Evolutionary conservation across 2,113 vertebrate species (phyloP), one percentile per base, ranked within the genome.

Genomic region (Ginglymostoma cirratum): DNA sequence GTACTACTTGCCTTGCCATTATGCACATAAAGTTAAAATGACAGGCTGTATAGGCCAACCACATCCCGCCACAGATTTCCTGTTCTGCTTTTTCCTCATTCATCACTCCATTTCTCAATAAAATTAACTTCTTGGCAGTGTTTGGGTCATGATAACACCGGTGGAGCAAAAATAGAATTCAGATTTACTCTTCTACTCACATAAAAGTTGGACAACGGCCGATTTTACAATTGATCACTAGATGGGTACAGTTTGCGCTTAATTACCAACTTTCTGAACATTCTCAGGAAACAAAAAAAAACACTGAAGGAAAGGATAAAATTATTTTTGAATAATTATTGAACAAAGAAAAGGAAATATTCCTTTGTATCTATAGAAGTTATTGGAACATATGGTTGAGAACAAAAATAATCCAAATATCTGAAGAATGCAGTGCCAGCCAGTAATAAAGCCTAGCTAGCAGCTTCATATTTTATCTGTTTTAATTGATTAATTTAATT

Each of bases 41-140:
- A 96, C 96, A 97, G 96, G 96, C 96, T 92, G 72, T 96, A 94
- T 96, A 95, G 34, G 87, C 93, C 96, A 97, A 97, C 97, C 98
- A 97, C 98, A 97, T 98, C 98, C 98, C 97, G 96, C 95, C 97
- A 95, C 85, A 96, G 96, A 97, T 97, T 98, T 98, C 97, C 97
- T 97, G 97, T 96, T 95, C 78, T 85, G 89, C 96, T 86, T 96
- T 94, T 94, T 94, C 89, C 76, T 94, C 92, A 96, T 93, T 67
- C 61, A 67, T 93, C 89, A 93, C 89, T 93, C 89, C 15, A 66
- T 93, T 93, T 66, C 89, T 93, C 89, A 93, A 93, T 67, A 90
- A 61, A 93, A 66, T 38, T 34, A 96, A 72, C n/a, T 52, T 96
- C 48, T 96, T 96, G 55, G 89, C 89, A 66, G 19, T 76, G 86